phyloP scores from a whole-genome alignment of 2,797 vertebrate species.

The Melanotaenia boesemani region DNA sequence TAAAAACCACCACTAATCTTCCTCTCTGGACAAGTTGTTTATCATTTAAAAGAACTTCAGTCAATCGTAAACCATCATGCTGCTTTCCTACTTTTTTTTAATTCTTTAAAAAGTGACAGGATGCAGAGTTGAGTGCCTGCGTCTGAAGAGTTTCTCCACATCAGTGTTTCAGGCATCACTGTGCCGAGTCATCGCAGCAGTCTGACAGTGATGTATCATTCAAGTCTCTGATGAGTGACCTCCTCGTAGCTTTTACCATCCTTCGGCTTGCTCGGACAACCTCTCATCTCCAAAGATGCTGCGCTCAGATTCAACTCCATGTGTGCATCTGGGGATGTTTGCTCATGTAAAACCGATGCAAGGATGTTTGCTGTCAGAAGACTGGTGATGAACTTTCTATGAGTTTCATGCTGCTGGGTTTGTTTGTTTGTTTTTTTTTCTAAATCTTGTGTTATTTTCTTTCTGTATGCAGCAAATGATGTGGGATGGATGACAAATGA shows the following conservation, averaged over 20 bases:
- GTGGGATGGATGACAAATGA: too few relatives aligned
- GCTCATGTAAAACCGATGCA: not conserved
- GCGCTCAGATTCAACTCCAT: conserved; percentile 4
- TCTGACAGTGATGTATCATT: conserved; percentile 43
- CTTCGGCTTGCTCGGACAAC: conserved; percentile 13
- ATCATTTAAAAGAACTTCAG: conserved; percentile 6
- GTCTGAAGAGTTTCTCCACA: conserved; percentile 10
- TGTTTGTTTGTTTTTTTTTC: not conserved
- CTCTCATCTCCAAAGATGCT: conserved; percentile 9
- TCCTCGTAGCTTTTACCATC: conserved; percentile 1
- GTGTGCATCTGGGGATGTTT: conserved; percentile 9
- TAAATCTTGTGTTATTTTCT: not conserved
- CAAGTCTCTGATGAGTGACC: conserved; percentile 41
- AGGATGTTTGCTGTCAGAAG: too few relatives aligned
- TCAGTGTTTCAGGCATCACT: not conserved
- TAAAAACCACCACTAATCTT: not conserved
- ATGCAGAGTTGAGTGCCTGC: not conserved
- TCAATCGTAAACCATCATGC: not conserved
- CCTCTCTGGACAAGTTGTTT: not conserved
- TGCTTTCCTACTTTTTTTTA: conserved; percentile 25
- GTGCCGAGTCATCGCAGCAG: not conserved
- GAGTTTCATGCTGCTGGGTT: too few relatives aligned
- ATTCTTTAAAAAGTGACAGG: conserved; percentile 7
- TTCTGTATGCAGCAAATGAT: not conserved
- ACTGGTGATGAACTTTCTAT: too few relatives aligned